Percentiles rank a stretch among this genome's conserved stretches.
Conservation (phyloP, 1,140 invertebrate genomes). For the Ceratosolen solmsi region DNA sequence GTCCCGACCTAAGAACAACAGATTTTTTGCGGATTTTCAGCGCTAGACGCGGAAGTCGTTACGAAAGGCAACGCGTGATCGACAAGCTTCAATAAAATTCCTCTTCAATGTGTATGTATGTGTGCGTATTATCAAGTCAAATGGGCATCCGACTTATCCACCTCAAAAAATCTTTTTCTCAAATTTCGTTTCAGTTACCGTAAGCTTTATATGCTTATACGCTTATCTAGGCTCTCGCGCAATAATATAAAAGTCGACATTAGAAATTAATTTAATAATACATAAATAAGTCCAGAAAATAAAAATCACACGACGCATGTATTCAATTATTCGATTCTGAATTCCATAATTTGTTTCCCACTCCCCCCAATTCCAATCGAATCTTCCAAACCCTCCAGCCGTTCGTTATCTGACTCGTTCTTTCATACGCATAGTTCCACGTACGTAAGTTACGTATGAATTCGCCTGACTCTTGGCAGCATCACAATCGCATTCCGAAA, state of each 20-base stretch:
- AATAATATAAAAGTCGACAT: conserved; percentile 3
- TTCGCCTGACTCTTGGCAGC: too few species aligned
- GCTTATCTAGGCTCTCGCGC: conserved; percentile 19
- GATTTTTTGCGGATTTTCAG: conserved; percentile 44
- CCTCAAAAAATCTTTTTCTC: conserved; percentile 5
- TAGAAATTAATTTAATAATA: background rate
- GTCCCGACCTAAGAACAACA: conserved; percentile 54
- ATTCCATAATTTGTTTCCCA: too few species aligned
- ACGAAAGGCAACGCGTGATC: conserved; percentile 71
- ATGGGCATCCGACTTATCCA: conserved; percentile 28
- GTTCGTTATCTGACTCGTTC: too few species aligned
- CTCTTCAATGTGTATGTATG: background rate
- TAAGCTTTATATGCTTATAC: background rate
- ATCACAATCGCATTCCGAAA: background rate
- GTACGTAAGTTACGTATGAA: conserved; percentile 11
- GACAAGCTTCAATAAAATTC: conserved; percentile 53
- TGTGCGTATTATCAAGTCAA: conserved; percentile 42
- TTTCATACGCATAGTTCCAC: background rate
- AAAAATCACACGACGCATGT: conserved; percentile 1
- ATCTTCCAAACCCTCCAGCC: too few species aligned
- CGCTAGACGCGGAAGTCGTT: conserved; percentile 62
- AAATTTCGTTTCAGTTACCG: conserved; percentile 13
- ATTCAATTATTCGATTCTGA: background rate
- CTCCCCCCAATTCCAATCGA: too few species aligned
- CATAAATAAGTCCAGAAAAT: background rate